Base-by-base conservation (phyloP, 2,797 vertebrate species). In the Ctenopoma multispine region DNA sequence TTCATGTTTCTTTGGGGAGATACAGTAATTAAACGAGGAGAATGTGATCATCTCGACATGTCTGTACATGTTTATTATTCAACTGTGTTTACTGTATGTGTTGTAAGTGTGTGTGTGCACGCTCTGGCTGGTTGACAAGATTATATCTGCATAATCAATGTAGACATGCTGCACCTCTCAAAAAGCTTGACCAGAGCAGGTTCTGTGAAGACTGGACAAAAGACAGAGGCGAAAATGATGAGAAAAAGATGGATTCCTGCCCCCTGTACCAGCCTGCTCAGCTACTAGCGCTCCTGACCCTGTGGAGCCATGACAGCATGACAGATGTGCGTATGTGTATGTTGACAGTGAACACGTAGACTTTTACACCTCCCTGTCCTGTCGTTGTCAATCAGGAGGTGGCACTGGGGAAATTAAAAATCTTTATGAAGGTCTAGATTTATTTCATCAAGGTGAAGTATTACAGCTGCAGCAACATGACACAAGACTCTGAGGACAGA, bases 391-490 rank as follows among this genome's bases (percentile, higher is more conserved):
- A 80, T 89, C 84, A 82, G 44, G 15, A 62, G 48, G 61, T 0
- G 69, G 80, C 88, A 51, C 86, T 12, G 49, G 90, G 90, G 90
- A 90, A 92, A 91, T 90, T 87, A 82, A 88, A 85, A 61, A 41
- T 46, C 69, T 80, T 83, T 73, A 87, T 82, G 77, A 83, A 74
- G 66, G 70, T 77, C 69, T 69, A 40, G 56, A 55, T 84, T 77
- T 79, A 69, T 66, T 59, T 76, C 75, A 79, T 81, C 77, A 75
- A 75, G 61, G 43, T 73, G 18, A 82, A 71, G 51, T 59, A 83
- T 83, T 74, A 70, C 60, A 69, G 8, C 41, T 41, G 66, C 67
- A 23, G 73, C 40, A 55, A 73, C 69, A 46, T 44, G 53, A 73
- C 58, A 80, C 0, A 54, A 70, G 58, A 57, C 78, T 60, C 80